Evolutionary conservation across 2,113 vertebrate species (phyloP), one percentile per base, ranked within the genome.

Genomic region (Scophthalmus maximus): DNA sequence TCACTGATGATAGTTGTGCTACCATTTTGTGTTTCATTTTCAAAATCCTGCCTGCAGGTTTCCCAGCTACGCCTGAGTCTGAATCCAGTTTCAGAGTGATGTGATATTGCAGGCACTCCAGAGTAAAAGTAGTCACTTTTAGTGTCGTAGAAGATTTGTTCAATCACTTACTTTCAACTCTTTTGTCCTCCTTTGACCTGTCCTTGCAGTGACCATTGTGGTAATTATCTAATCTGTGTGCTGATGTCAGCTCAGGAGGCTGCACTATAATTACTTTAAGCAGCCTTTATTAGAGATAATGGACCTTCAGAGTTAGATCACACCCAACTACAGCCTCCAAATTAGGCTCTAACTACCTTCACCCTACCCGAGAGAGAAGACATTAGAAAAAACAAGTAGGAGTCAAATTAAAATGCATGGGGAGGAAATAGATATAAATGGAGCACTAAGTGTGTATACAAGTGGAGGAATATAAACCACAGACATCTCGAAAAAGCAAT

Each of bases 251-350:
- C 52, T 47, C 61, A 68, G 47, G 76, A 58, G 50, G 42, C 47
- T 73, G 58, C 25, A 34, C 52, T 49, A 44, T 88, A 88, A 84
- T 89, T 79, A 83, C 73, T 71, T 49, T 66, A 76, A 79, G 79
- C 65, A 79, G 74, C 50, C 57, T 80, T 69, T 79, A 80, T 83
- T 75, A 66, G 38, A 75, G 64, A 83, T 86, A 79, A 87, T 68
- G 50, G 58, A 52, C 69, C 70, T 70, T 82, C 26, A 63, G 78
- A 51, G 12, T 72, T 29, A 36, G 23, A 81, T 65, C 65, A 80
- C n/a, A n/a, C n/a, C n/a, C n/a, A n/a, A n/a, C n/a, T n/a, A n/a
- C 50, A 78, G 47, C 25, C 52, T 62, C 38, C 30, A 83, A 78
- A 76, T 78, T 64, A 72, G 82, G 36, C 55, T 51, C 15, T 32